phyloP scores from a whole-genome alignment of 2,888 invertebrate genomes.

The Epirrita christyi region DNA sequence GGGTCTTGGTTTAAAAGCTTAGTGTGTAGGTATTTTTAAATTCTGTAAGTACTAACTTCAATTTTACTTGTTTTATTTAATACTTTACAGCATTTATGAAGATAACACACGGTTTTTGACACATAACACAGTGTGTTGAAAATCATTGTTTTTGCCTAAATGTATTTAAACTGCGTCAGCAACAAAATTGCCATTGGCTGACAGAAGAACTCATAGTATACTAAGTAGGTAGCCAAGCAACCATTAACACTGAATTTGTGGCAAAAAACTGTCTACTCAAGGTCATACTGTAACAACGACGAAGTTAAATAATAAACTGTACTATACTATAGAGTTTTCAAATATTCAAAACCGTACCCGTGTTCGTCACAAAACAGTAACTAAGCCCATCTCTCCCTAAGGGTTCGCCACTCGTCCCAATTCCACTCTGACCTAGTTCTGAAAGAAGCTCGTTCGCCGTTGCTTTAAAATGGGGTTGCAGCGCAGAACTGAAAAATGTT shows the following conservation, averaged over 20 bases:
- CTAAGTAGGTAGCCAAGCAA: too few relatives aligned
- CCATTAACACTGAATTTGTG: too few relatives aligned
- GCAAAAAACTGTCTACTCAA: conserved; percentile 7
- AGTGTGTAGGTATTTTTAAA: too few relatives aligned
- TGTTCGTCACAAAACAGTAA: conserved; percentile 52
- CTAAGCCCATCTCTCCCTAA: conserved; percentile 62
- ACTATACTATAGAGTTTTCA: conserved; percentile 6
- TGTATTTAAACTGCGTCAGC: neutral
- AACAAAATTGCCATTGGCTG: neutral
- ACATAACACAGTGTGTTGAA: too few relatives aligned
- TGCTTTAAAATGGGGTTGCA: conserved; percentile 78
- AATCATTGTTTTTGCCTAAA: neutral
- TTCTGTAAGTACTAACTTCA: too few relatives aligned
- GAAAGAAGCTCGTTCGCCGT: conserved; percentile 73
- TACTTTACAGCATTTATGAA: too few relatives aligned
- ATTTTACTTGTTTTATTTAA: too few relatives aligned
- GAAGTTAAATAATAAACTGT: neutral
- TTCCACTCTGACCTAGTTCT: conserved; percentile 79
- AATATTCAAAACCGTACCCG: conserved; percentile 48
- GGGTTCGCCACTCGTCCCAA: conserved; percentile 78
- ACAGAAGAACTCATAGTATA: neutral
- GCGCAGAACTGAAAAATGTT: conserved; percentile 30
- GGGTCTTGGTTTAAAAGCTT: too few relatives aligned
- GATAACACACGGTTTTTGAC: too few relatives aligned
- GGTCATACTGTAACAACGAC: conserved; percentile 1